Conservation (phyloP, 2,797 vertebrate genomes). For the Xiphophorus birchmanni region DNA sequence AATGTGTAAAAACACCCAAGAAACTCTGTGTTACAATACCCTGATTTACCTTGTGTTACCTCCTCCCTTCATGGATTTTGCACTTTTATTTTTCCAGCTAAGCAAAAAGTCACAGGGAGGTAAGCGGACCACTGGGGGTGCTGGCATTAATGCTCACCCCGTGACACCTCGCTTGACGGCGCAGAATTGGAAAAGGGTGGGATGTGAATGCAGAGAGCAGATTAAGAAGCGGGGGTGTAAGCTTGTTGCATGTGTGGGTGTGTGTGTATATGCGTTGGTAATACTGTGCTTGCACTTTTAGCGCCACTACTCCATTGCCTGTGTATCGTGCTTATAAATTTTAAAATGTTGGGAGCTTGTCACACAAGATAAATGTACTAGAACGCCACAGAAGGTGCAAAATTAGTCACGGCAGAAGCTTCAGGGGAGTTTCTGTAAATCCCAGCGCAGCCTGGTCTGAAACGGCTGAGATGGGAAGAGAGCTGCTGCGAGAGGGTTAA, state of each 20-base stretch:
- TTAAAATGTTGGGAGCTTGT: slow-evolving; percentile 44
- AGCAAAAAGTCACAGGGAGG: slow-evolving; percentile 51
- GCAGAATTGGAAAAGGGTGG: slow-evolving; percentile 47
- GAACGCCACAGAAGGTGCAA: slow-evolving; percentile 57
- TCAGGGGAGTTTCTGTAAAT: slow-evolving; percentile 34
- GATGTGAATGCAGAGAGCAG: slow-evolving; percentile 18
- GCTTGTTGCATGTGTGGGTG: slow-evolving; percentile 19
- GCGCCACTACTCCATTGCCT: background rate
- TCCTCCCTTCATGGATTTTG: slow-evolving; percentile 18
- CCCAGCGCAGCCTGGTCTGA: slow-evolving; percentile 32
- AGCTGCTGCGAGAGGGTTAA: slow-evolving; percentile 39
- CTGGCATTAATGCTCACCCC: slow-evolving; percentile 41
- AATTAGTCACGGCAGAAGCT: slow-evolving; percentile 67
- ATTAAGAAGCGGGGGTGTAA: slow-evolving; percentile 19
- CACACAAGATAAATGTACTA: slow-evolving; percentile 62
- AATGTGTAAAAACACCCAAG: slow-evolving; percentile 1
- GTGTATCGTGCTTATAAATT: slow-evolving; percentile 38
- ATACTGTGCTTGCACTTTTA: slow-evolving; percentile 25
- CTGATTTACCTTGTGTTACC: background rate
- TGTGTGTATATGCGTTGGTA: slow-evolving; percentile 5
- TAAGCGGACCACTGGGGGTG: slow-evolving; percentile 30
- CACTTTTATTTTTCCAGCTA: slow-evolving; percentile 30
- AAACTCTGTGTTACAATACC: slow-evolving; percentile 12
- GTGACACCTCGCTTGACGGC: slow-evolving; percentile 56
- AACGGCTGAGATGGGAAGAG: slow-evolving; percentile 12